Conservation (phyloP, 2,113 vertebrate genomes). For the Herpailurus yagouaroundi region DNA sequence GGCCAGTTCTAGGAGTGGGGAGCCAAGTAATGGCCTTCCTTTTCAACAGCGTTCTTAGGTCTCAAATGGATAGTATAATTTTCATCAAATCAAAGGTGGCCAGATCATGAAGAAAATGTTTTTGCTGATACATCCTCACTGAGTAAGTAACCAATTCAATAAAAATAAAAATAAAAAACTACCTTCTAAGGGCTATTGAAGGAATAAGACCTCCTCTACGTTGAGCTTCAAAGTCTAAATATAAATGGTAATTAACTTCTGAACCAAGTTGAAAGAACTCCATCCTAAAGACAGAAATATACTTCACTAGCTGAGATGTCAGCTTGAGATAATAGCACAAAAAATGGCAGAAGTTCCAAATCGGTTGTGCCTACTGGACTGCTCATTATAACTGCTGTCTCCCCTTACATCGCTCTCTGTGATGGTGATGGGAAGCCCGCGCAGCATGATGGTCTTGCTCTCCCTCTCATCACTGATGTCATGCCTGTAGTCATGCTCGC, state of each 20-base stretch:
- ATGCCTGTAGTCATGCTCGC: conserved; percentile 95
- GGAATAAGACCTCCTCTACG: neutral
- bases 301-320: neutral
- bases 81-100: conserved; percentile 27
- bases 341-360: neutral
- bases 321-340: neutral
- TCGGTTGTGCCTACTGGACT: neutral
- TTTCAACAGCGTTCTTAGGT: conserved; percentile 1
- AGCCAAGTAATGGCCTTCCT: neutral
- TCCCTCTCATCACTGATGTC: conserved; percentile 96
- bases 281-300: neutral
- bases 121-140: neutral
- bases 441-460: conserved; percentile 98
- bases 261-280: neutral
- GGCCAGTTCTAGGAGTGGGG: neutral
- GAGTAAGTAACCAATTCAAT: conserved; percentile 2
- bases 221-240: conserved; percentile 3
- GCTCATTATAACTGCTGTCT: neutral
- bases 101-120: neutral
- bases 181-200: neutral
- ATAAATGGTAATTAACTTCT: conserved; percentile 5
- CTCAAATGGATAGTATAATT: conserved; percentile 26
- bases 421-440: conserved; percentile 94
- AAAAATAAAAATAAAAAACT: neutral
- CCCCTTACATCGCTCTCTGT: conserved; percentile 94